Percentiles rank a stretch among this genome's conserved stretches.
These are phyloP conservation scores for Poecilia picta DNA, from an alignment of 2,797 vertebrate genomes.

Conservation along the genomic window DNA sequence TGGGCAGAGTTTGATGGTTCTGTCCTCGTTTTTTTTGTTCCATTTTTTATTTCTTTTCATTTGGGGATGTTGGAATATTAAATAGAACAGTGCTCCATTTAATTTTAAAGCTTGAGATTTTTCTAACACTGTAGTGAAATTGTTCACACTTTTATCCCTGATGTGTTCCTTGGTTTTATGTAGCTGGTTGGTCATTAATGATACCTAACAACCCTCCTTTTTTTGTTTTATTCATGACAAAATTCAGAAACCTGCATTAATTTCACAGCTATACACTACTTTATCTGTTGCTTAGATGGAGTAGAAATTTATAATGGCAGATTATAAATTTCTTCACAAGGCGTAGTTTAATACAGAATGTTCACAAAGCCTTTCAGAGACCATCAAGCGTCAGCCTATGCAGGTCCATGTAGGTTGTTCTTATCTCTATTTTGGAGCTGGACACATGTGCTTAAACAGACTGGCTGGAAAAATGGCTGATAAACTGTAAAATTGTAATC, in stretches of 20 bases:
- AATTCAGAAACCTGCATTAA: not conserved
- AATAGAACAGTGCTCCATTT: too few species aligned
- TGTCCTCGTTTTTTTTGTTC: not conserved
- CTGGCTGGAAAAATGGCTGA: conserved; percentile 52
- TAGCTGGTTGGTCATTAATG: not conserved
- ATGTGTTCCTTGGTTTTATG: not conserved
- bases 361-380: conserved; percentile 23
- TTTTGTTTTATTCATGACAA: not conserved
- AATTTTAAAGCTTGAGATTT: not conserved
- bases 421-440: conserved; percentile 64
- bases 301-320: too few species aligned
- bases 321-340: not conserved
- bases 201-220: not conserved
- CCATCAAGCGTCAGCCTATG: conserved; percentile 20
- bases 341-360: not conserved
- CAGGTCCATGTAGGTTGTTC: conserved; percentile 30
- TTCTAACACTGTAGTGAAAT: not conserved
- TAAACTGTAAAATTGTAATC: conserved; percentile 29
- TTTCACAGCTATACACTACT: not conserved
- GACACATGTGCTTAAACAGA: conserved; percentile 49
- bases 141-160: not conserved
- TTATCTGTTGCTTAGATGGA: not conserved
- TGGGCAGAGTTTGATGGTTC: not conserved
- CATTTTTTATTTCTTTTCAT: not conserved
- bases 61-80: not conserved